Percentiles rank a stretch among this genome's conserved stretches.
phyloP scores from a whole-genome alignment of 2,797 vertebrate species.

The Acomys russatus region DNA sequence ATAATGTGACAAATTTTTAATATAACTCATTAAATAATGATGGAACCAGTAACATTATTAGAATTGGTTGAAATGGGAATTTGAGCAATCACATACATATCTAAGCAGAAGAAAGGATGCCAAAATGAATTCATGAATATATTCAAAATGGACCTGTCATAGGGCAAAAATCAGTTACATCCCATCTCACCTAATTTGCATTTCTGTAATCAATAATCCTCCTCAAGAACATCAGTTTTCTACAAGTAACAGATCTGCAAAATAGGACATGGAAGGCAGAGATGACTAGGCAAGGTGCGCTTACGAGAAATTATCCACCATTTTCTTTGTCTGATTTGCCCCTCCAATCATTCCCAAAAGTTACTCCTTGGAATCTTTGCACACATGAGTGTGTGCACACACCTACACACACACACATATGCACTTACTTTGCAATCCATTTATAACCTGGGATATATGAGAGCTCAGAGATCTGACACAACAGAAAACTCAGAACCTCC shows the following conservation, averaged over 20 bases:
- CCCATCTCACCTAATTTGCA: background rate
- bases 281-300: background rate
- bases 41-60: background rate
- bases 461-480: background rate
- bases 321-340: background rate
- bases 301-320: background rate
- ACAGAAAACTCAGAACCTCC: background rate
- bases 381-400: background rate
- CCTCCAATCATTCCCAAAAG: background rate
- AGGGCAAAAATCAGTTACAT: background rate
- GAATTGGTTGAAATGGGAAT: background rate
- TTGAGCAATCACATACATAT: background rate
- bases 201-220: background rate
- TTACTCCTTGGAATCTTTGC: background rate
- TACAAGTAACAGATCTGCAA: background rate
- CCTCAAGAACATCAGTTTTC: background rate
- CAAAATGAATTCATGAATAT: slow-evolving; percentile 1
- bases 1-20: background rate
- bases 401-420: background rate
- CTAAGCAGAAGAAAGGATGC: background rate
- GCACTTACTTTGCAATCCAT: background rate
- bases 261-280: background rate
- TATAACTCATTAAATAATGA: slow-evolving; percentile 12
- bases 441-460: background rate
- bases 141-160: background rate